Evolutionary conservation across 2,113 vertebrate genomes (phyloP), one percentile per base, ranked within the genome.

Genomic region (Petrocephalus microphthalmus): DNA sequence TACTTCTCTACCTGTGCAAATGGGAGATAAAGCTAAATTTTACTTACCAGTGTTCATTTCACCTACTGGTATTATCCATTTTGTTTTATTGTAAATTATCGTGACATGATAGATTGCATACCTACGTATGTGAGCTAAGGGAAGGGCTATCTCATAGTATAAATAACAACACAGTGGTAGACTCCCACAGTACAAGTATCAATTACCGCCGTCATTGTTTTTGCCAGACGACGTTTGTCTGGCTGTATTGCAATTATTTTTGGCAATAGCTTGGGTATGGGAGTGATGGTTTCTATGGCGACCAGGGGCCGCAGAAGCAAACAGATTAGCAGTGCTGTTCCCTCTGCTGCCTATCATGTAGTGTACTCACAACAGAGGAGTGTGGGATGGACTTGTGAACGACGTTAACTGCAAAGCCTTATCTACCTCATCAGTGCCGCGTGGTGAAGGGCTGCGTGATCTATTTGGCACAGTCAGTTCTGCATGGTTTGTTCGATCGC

Each of bases 201-300:
- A 81, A 49, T 42, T 83, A 25, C 33, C 15, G 45, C 29, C 33
- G 5, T 81, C 33, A 57, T 57, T n/a, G 29, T 86, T 45, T n/a
- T 37, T 47, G 64, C 64, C 56, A 13, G 37, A 11, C 60, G 56
- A 86, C 57, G 20, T 64, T 86, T 64, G 56, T 45, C 57, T 86
- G 85, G 85, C 53, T 29, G 53, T 54, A 51, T 85, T 85, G 84
- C 51, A 85, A 53, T 86, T 60, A n/a, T 64, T 84, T 84, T 85
- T 88, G 88, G 82, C 88, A 52, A 53, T 54, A 49, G 42, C 42
- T 51, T 53, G 81, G 88, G 81, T 88, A 54, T 88, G 81, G 88
- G 88, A 85, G 88, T 88, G 82, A 88, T 85, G 57, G 88, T 85
- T 85, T 85, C 88, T 54, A 88, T 88, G 56, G 37, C 82, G n/a